phyloP scores from a whole-genome alignment of 2,113 vertebrate species.

The Pteropus alecto region DNA sequence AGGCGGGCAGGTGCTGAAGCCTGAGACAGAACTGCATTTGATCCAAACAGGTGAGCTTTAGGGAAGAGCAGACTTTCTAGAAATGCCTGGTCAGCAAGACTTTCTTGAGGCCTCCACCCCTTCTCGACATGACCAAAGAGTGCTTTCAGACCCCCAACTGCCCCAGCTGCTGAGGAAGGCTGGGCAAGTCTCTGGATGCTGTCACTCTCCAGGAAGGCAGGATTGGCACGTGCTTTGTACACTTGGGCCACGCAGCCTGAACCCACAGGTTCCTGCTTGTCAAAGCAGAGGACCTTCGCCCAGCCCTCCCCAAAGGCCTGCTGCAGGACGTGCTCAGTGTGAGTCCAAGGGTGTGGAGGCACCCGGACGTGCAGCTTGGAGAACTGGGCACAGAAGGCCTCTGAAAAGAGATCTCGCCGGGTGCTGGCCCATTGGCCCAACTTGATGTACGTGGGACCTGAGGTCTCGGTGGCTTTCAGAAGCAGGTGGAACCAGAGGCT shows the following conservation, averaged over 20 bases:
- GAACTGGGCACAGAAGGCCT: constrained; percentile 91
- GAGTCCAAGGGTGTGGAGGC: constrained; percentile 89
- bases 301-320: constrained; percentile 92
- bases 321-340: constrained; percentile 88
- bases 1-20: not conserved
- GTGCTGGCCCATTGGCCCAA: constrained; percentile 98
- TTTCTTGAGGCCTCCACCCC: constrained; percentile 63
- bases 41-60: not conserved
- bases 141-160: constrained; percentile 81
- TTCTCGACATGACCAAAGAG: constrained; percentile 71
- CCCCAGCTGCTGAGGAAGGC: constrained; percentile 86
- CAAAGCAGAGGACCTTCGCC: constrained; percentile 85
- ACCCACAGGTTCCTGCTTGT: constrained; percentile 90
- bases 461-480: constrained; percentile 90
- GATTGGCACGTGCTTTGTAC: constrained; percentile 89
- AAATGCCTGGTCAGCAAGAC: constrained; percentile 43
- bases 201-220: constrained; percentile 78
- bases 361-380: constrained; percentile 91
- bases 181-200: constrained; percentile 74
- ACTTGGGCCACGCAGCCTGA: constrained; percentile 96
- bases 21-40: not conserved
- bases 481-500: constrained; percentile 88
- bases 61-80: constrained; percentile 43
- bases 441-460: constrained; percentile 94
- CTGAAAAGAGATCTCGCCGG: constrained; percentile 92